Percentiles rank a stretch among this genome's conserved stretches.
These are phyloP conservation scores for Aphelenchoides besseyi DNA, from an alignment of 1,140 invertebrate genomes.

Conservation along the genomic window DNA sequence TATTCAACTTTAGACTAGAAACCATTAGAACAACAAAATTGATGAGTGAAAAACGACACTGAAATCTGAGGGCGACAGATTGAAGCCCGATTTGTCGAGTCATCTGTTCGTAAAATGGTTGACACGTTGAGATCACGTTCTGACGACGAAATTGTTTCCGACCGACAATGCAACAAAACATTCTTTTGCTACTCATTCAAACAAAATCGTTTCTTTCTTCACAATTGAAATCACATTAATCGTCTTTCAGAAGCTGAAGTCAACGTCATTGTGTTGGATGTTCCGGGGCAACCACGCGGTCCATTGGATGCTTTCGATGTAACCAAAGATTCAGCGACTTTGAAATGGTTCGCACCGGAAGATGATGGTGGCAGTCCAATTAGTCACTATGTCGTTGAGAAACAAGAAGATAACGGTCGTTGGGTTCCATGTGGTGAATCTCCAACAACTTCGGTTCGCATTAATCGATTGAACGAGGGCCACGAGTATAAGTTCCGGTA, in stretches of 20 bases:
- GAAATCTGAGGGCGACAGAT: too few species aligned
- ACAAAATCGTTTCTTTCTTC: too few species aligned
- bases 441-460: slow-evolving; percentile 77
- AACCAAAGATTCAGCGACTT: slow-evolving; percentile 65
- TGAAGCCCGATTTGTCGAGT: too few species aligned
- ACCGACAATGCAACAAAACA: too few species aligned
- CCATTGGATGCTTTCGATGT: slow-evolving; percentile 65
- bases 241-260: slow-evolving; percentile 88
- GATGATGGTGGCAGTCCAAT: slow-evolving; percentile 74
- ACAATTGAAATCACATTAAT: too few species aligned
- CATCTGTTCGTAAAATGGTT: too few species aligned
- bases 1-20: too few species aligned
- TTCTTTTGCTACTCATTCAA: too few species aligned
- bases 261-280: slow-evolving; percentile 80
- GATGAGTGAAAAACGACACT: too few species aligned
- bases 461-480: slow-evolving; percentile 76
- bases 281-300: slow-evolving; percentile 65
- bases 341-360: slow-evolving; percentile 66
- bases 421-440: slow-evolving; percentile 71
- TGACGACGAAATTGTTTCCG: too few species aligned
- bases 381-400: slow-evolving; percentile 86
- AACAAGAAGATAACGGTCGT: slow-evolving; percentile 72
- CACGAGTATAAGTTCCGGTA: slow-evolving; percentile 93
- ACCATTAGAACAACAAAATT: too few species aligned
- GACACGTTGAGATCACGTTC: too few species aligned